phyloP scores from a whole-genome alignment of 37 sponge, comb jelly and placozoan genomes.

The Theonella swinhoei region DNA sequence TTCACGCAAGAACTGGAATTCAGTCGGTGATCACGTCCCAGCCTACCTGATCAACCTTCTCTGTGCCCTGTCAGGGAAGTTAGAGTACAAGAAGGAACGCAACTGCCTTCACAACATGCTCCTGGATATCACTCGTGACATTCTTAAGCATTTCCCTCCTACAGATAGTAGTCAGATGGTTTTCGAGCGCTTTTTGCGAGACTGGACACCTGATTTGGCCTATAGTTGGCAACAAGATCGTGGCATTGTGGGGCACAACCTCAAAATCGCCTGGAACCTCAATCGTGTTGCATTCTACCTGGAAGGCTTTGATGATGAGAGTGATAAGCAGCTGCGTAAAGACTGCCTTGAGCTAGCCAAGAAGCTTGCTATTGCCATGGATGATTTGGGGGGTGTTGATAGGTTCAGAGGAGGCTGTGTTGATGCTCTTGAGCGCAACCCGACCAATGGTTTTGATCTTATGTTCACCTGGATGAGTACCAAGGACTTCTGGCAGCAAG shows the following conservation, averaged over 20 bases:
- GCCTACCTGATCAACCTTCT: conserved; percentile 28
- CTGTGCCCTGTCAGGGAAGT: conserved; percentile 12
- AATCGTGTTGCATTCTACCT: conserved; percentile 28
- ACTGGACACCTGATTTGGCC: conserved; percentile 19
- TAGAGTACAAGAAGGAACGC: neutral
- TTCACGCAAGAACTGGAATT: conserved; percentile 19
- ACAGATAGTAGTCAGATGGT: conserved; percentile 10
- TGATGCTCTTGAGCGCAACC: conserved; percentile 25
- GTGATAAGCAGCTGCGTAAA: neutral
- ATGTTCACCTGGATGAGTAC: conserved; percentile 32
- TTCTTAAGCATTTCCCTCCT: conserved; percentile 11
- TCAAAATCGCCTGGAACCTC: conserved; percentile 29
- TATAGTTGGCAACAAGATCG: conserved; percentile 33
- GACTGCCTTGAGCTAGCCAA: conserved; percentile 4
- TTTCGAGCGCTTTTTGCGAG: conserved; percentile 13
- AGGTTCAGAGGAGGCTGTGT: conserved; percentile 22
- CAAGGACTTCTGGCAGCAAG: conserved; percentile 42
- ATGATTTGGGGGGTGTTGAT: conserved; percentile 21
- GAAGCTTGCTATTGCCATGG: conserved; percentile 25
- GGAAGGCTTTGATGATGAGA: neutral
- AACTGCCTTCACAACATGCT: conserved; percentile 9
- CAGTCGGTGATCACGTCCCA: conserved; percentile 29
- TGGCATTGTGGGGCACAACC: conserved; percentile 29
- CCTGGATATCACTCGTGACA: neutral
- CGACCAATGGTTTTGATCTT: conserved; percentile 18